Percentiles rank a stretch among this genome's conserved stretches.
Conservation (phyloP, 2,797 vertebrate genomes). For the Oryzias sinensis region DNA sequence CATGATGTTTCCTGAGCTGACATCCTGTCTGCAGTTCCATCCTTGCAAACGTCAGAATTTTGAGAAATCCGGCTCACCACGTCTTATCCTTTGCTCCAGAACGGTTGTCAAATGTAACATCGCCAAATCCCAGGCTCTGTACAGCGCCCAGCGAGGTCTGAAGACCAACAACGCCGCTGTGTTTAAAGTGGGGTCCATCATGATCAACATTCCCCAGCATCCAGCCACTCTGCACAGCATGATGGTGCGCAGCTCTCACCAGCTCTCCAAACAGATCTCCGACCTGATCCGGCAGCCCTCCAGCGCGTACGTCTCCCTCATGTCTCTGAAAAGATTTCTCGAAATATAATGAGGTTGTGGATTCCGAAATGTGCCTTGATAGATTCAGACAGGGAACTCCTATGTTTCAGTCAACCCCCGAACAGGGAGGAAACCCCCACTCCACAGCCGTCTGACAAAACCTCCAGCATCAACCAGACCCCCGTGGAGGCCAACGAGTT, state of each 20-base stretch:
- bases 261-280: conserved; percentile 98
- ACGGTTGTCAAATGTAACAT: conserved; percentile 99
- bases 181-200: conserved; percentile 95
- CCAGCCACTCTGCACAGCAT: conserved; percentile 97
- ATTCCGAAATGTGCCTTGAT: no score
- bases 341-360: no score
- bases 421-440: conserved; percentile 90
- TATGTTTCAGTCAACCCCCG: conserved; percentile 80
- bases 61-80: no score
- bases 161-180: conserved; percentile 95
- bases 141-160: conserved; percentile 94
- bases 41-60: neutral
- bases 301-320: conserved; percentile 74
- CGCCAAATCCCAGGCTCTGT: conserved; percentile 96
- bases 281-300: conserved; percentile 97
- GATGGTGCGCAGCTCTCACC: conserved; percentile 99
- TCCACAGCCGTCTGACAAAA: conserved; percentile 89
- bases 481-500: conserved; percentile 96
- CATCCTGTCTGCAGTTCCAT: conserved; percentile 18
- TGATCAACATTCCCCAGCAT: conserved; percentile 98
- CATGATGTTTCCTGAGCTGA: conserved; percentile 39
- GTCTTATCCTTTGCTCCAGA: conserved; percentile 67
- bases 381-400: neutral
- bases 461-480: conserved; percentile 93
- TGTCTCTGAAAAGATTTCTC: neutral